These are phyloP conservation scores for Xiphophorus maculatus DNA, from an alignment of 2,113 vertebrate species.

Conservation along the genomic window DNA sequence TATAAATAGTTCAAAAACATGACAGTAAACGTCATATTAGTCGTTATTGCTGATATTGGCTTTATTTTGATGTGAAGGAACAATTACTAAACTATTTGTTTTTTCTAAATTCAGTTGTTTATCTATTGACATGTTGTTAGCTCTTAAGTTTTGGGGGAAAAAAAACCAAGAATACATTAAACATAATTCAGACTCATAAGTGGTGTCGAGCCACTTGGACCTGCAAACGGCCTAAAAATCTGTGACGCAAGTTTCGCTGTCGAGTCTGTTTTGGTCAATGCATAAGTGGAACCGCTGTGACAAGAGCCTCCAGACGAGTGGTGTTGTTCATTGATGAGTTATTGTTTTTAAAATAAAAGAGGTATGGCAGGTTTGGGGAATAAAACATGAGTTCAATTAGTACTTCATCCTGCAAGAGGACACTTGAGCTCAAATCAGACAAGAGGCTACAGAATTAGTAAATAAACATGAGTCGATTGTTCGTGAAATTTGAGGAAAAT, in stretches of 20 bases:
- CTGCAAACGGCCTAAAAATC: conserved; percentile 49
- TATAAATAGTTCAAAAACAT: too few relatives aligned
- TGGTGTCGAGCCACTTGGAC: conserved; percentile 49
- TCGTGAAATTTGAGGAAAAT: conserved; percentile 20
- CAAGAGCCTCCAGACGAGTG: conserved; percentile 75
- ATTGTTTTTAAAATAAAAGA: conserved; percentile 81
- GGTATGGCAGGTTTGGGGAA: conserved; percentile 74
- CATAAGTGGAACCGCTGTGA: conserved; percentile 74
- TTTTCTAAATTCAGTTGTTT: conserved; percentile 27
- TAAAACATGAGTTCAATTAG: conserved; percentile 81
- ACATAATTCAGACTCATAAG: conserved; percentile 47
- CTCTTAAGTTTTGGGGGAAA: conserved; percentile 3
- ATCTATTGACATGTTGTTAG: conserved; percentile 9
- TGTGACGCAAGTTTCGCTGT: conserved; percentile 55
- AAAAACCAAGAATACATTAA: conserved; percentile 48
- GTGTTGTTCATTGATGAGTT: conserved; percentile 73
- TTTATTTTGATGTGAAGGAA: background rate
- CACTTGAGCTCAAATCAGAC: conserved; percentile 76
- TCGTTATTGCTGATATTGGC: too few relatives aligned
- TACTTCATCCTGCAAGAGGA: conserved; percentile 79
- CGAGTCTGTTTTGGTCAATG: conserved; percentile 79
- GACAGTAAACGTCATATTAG: too few relatives aligned
- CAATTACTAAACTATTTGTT: background rate
- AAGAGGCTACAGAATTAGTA: conserved; percentile 71
- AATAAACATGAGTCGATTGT: conserved; percentile 68